Conservation (phyloP, 1,140 invertebrate genomes). For the Propsilocerus akamusi region DNA sequence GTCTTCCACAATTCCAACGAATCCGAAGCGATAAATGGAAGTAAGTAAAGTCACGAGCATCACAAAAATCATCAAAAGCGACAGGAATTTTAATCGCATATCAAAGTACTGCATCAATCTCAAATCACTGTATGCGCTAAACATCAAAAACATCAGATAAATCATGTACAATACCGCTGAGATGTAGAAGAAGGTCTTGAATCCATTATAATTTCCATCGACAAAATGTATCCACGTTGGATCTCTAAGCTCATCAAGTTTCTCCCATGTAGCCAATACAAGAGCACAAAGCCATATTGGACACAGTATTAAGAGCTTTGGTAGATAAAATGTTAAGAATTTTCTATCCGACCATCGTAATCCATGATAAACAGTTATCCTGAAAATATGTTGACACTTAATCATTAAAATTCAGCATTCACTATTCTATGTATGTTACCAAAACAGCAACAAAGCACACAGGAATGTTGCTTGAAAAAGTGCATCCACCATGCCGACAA, state of each 20-base stretch:
- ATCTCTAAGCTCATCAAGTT: conserved; percentile 72
- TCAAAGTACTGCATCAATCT: conserved; percentile 95
- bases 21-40: conserved; percentile 66
- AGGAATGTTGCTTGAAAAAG: conserved; percentile 82
- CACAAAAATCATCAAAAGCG: conserved; percentile 68
- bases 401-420: neutral
- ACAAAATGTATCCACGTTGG: conserved; percentile 75
- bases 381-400: conserved; percentile 26
- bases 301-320: conserved; percentile 76
- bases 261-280: conserved; percentile 73
- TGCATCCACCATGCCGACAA: conserved; percentile 79
- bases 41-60: conserved; percentile 58
- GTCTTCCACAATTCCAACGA: conserved; percentile 75
- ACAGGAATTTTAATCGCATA: conserved; percentile 78
- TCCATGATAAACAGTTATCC: conserved; percentile 58
- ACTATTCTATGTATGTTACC: conserved; percentile 35
- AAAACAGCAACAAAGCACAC: conserved; percentile 73
- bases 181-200: conserved; percentile 78
- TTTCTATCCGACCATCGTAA: conserved; percentile 80
- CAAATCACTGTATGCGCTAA: conserved; percentile 84
- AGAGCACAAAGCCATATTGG: conserved; percentile 74
- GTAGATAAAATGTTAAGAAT: conserved; percentile 73
- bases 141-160: conserved; percentile 65
- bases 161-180: conserved; percentile 67
- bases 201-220: conserved; percentile 30